Evolutionary conservation across 2,113 vertebrate genomes (phyloP), one percentile per base, ranked within the genome.

Genomic region (Cichladusa arquata): DNA sequence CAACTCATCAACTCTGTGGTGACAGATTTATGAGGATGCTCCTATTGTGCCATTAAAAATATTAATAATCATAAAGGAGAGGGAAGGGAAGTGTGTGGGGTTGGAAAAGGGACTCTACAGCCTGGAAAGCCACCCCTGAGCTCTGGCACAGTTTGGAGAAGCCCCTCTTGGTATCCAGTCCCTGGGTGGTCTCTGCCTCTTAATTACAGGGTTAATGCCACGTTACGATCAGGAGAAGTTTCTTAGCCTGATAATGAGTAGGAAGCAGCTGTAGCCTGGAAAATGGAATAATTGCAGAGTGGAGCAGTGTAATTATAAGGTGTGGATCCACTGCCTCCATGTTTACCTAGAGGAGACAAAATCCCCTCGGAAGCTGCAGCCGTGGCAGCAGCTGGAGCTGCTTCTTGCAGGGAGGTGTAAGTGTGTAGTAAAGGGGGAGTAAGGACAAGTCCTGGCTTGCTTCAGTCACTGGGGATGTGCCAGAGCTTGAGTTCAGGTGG

Each of bases 281-380:
- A 97, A 97, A 97, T 96, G 91, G 95, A 97, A 97, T 97, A 97
- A 97, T 97, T 97, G 97, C 93, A 97, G 96, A 97, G 95, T 58
- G 92, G 88, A 96, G 95, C 77, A 77, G 74, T 88, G 95, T 97
- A 97, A 97, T 97, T 96, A 97, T 76, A 97, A 97, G 96, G 95
- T 97, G 96, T 95, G 94, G 85, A 95, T 92, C 97, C 72, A 89
- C 96, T 96, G 94, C 90, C 88, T 94, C 96, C 88, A 14, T 96
- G 94, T 96, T 97, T 97, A 93, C 96, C 94, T 85, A 95, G 92
- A 51, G 79, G 58, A 92, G 93, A 77, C 25, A 4, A 66, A 95
- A 96, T 91, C 92, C 92, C 91, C 84, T 93, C 9, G 1, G 72
- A 92, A 91, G 82, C 81, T 90, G 88, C 85, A 90, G 78, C 67